phyloP scores from a whole-genome alignment of 2,888 invertebrate genomes.

The Hirtodrosophila alboralis region DNA sequence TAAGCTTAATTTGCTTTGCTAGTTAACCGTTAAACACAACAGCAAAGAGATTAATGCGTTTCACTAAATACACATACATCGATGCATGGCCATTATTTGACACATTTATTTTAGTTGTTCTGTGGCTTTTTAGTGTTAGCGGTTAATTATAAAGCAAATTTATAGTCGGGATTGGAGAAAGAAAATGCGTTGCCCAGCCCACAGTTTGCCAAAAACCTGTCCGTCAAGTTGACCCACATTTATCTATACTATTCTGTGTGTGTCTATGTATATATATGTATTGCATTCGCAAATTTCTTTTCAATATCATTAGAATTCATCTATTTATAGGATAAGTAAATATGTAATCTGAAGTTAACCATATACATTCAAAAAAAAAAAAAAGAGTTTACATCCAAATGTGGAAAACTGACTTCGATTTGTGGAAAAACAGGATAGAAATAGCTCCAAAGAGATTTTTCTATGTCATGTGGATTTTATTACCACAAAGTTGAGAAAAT shows the following conservation, averaged over 20 bases:
- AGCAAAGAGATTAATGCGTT: constrained; percentile 3
- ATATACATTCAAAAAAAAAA: too few relatives aligned
- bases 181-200: constrained; percentile 45
- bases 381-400: too few relatives aligned
- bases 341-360: too few relatives aligned
- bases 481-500: too few relatives aligned
- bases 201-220: constrained; percentile 33
- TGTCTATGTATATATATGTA: too few relatives aligned
- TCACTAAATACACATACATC: constrained; percentile 9
- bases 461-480: too few relatives aligned
- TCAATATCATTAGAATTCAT: too few relatives aligned
- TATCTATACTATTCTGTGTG: constrained; percentile 10
- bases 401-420: too few relatives aligned
- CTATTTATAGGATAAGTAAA: too few relatives aligned
- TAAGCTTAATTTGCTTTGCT: constrained; percentile 15
- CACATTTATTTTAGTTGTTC: constrained; percentile 51
- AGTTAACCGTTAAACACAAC: constrained; percentile 34
- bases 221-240: constrained; percentile 44
- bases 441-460: too few relatives aligned
- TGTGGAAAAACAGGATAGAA: too few relatives aligned
- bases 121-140: constrained; percentile 53
- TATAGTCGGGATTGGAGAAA: constrained; percentile 40
- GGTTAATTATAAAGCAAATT: constrained; percentile 60
- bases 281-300: too few relatives aligned
- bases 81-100: constrained; percentile 28